Evolutionary conservation across 1,140 invertebrate species (phyloP), one percentile per base, ranked within the genome.

Genomic region (Steinernema feltiae): DNA sequence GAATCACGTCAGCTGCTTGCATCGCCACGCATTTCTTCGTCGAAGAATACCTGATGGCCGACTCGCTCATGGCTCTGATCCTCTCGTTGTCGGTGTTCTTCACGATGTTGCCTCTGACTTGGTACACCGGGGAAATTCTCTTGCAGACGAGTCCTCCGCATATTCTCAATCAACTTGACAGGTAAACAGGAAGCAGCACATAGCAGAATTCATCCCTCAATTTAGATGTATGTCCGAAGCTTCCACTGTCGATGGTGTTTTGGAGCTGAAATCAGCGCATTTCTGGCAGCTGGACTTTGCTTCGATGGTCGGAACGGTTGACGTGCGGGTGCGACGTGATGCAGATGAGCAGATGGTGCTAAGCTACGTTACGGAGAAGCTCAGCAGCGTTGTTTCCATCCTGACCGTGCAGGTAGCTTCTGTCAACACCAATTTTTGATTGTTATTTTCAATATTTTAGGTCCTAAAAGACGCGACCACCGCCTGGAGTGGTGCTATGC

Each of bases 231-330:
- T 91, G 71, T 83, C 90, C 76, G 91, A 92, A 86, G 90, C 91
- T 1, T 88, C 90, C 53, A 90, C 90, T 70, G 88, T 92, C 53
- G 91, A 92, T 83, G 91, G 91, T 30, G 91, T 92, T 32, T 83
- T 92, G 17, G 91, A 92, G 83, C 90, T 92, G 79, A 87, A 90
- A 81, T 89, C 91, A 84, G 90, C 91, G 82, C 89, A 90, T 82
- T 92, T 91, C 81, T 92, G 91, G 91, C 90, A 90, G n/a, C 82
- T 91, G 18, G 90, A 90, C 71, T 91, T 91, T 86, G 90, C 89
- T 30, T 88, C 88, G 82, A 82, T 85, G 73, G 83, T 89, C 81
- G 90, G 90, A 32, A 89, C 88, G 15, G 86, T 91, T 7, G 89
- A 91, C 82, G 90, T 91, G 1, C 85, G 91, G 32, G 88, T 91